These are phyloP conservation scores for Lathronympha strigana DNA, from an alignment of 2,888 invertebrate genomes.

Conservation along the genomic window DNA sequence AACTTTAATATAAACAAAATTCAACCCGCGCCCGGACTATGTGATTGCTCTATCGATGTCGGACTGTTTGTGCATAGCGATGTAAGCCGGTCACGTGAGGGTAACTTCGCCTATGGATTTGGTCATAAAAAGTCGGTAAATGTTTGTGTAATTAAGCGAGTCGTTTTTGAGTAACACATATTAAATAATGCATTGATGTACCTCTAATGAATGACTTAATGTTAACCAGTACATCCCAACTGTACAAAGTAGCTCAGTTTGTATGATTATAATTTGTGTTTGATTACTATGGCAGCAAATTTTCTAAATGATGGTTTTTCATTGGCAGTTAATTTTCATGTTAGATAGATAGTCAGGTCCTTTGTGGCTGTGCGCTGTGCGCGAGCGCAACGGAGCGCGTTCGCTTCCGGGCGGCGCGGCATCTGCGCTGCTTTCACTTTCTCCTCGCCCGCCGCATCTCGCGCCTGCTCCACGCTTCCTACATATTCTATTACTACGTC, in stretches of 20 bases:
- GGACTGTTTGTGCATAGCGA: constrained; percentile 64
- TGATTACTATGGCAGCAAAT: background rate
- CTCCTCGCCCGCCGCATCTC: constrained; percentile 73
- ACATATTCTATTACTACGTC: constrained; percentile 60
- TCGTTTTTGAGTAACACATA: constrained; percentile 1
- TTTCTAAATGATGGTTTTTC: constrained; percentile 4
- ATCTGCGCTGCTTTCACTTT: constrained; percentile 83
- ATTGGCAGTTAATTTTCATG: constrained; percentile 11
- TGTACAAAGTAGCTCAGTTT: background rate
- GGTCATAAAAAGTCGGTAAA: constrained; percentile 82
- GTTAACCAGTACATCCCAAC: too few relatives aligned
- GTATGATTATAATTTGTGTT: background rate
- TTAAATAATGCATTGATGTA: background rate
- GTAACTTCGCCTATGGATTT: constrained; percentile 80
- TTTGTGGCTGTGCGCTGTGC: constrained; percentile 64
- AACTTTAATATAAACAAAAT: constrained; percentile 27
- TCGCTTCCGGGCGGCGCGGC: constrained; percentile 77
- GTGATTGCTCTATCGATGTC: constrained; percentile 56
- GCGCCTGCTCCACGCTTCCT: constrained; percentile 66
- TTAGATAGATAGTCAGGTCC: constrained; percentile 43
- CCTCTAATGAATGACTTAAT: too few relatives aligned
- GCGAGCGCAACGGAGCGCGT: constrained; percentile 55
- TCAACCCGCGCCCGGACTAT: constrained; percentile 48
- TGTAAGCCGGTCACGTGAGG: constrained; percentile 70
- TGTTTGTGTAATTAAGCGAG: constrained; percentile 52